phyloP scores from a whole-genome alignment of 2,888 invertebrate genomes.

The Noctua janthe region DNA sequence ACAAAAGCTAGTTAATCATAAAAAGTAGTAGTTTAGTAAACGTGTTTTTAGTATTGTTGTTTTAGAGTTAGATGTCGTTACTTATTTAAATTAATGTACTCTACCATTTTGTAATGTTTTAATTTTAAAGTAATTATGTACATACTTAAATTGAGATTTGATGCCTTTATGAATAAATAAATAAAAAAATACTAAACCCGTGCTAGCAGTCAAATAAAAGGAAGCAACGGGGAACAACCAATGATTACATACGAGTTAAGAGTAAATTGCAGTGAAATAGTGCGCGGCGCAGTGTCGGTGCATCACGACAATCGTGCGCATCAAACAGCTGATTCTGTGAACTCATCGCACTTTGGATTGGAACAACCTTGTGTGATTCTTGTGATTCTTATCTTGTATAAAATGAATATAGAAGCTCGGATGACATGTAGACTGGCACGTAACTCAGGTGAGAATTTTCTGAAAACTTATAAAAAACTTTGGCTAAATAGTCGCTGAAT shows the following conservation, averaged over 20 bases:
- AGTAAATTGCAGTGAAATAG: constrained; percentile 19
- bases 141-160: too few relatives aligned
- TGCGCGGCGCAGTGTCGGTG: constrained; percentile 32
- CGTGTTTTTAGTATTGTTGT: too few relatives aligned
- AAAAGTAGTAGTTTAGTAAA: too few relatives aligned
- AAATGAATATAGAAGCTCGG: not conserved
- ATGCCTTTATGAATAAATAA: too few relatives aligned
- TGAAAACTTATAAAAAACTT: not conserved
- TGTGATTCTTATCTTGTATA: constrained; percentile 18
- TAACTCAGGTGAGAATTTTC: not conserved
- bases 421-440: not conserved
- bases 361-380: constrained; percentile 37
- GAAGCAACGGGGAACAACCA: not conserved
- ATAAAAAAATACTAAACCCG: not conserved
- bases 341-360: constrained; percentile 23
- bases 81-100: too few relatives aligned
- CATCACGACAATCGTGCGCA: constrained; percentile 44
- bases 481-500: not conserved
- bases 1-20: constrained; percentile 4
- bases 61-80: too few relatives aligned
- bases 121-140: too few relatives aligned
- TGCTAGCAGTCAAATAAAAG: not conserved
- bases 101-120: too few relatives aligned
- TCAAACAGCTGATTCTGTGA: constrained; percentile 46
- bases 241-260: constrained; percentile 20